Conservation (phyloP, 2,113 vertebrate species). For the Hydropotes inermis region DNA sequence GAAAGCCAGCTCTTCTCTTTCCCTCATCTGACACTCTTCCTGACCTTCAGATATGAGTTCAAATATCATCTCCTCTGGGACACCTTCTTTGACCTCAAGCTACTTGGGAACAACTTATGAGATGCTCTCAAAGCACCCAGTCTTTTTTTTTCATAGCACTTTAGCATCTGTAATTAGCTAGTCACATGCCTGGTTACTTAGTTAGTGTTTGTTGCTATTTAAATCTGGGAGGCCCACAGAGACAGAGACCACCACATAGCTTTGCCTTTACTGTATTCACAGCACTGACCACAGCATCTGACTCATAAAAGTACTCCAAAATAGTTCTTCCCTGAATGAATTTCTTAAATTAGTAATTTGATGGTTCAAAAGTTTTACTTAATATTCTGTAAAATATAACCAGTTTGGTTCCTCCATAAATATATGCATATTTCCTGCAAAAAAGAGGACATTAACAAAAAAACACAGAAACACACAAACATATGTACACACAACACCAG, state of each 20-base stretch:
- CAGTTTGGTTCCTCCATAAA: not conserved
- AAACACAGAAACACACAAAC: not conserved
- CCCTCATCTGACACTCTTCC: not conserved
- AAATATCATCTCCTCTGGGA: not conserved
- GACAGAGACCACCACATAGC: not conserved
- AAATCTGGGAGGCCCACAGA: not conserved
- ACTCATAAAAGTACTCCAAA: not conserved
- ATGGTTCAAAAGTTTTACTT: conserved; percentile 1
- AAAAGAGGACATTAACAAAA: not conserved
- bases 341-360: not conserved
- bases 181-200: not conserved
- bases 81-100: not conserved
- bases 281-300: not conserved
- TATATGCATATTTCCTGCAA: not conserved
- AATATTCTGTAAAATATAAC: not conserved
- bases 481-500: not conserved
- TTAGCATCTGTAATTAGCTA: not conserved
- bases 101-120: not conserved
- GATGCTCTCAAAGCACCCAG: too few relatives aligned
- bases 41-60: not conserved
- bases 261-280: not conserved
- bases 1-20: not conserved
- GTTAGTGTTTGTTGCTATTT: not conserved
- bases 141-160: not conserved
- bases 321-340: not conserved